Base-by-base conservation (phyloP, 64 coral and sea anemone species). In the Trachythela sp. region DNA sequence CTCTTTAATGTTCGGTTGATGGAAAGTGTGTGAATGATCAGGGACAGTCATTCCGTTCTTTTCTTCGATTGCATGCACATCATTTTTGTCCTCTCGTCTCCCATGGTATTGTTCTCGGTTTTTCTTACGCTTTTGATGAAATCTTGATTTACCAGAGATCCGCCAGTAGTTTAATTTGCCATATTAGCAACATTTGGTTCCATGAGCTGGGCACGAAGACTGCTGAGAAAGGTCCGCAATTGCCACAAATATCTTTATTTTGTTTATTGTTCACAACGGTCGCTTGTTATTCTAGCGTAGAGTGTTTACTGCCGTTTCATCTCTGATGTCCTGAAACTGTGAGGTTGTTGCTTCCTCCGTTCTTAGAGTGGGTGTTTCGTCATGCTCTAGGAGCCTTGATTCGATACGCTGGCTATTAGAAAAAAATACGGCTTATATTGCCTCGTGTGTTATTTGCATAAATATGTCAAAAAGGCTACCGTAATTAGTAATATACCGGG, bases 301-400 rank as follows among this genome's bases (percentile, higher is more conserved):
- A n/a, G 75, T 29, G 30, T 80, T 80, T 80, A 80, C 33, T 80
- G 75, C 9, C 31, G 9, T 39, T 80, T 80, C 75, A 9, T 29
- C 75, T 80, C 75, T 80, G 75, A 80, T 80, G 20, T 80, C 75
- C 20, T 80, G 75, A 80, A 80, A 29, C 20, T 80, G 75, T 36
- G 75, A 35, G 35, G 75, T 18, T 18, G 75, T 80, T 36, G 75
- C 75, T 38, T 80, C 75, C 75, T 80, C 75, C 4, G 75, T 80
- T 80, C 75, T 80, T 8, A 70, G 49, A 18, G 54, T 42, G 11
- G 29, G 88, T 27, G 43, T 72, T 45, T 36, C 43, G 29, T 84
- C 72, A 30, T 89, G 48, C 20, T 80, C 75, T 13, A 80, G 75
- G 0, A 80, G 37, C n/a, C 41, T 77, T 80, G 29, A 48, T 13